These are phyloP conservation scores for Lineus longissimus DNA, from an alignment of 1,140 invertebrate species.

Conservation along the genomic window DNA sequence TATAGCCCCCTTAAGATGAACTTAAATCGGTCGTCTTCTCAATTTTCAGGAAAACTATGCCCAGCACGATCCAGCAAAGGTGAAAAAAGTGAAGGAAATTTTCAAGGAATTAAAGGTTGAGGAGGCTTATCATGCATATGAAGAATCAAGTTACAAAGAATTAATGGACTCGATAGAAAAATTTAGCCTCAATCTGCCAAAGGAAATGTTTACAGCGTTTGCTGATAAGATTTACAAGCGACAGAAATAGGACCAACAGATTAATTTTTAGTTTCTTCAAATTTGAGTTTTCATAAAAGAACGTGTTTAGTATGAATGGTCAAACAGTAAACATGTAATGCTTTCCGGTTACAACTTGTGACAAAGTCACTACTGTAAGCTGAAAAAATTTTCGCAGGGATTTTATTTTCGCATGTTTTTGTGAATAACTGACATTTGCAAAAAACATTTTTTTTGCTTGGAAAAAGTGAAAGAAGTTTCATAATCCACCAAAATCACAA, in stretches of 20 bases:
- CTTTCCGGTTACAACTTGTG: no score
- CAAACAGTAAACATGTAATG: no score
- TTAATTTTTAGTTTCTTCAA: no score
- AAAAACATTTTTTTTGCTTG: no score
- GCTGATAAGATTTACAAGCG: constrained; percentile 54
- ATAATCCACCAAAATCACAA: no score
- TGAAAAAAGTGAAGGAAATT: constrained; percentile 70
- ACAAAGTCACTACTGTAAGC: no score
- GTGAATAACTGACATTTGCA: no score
- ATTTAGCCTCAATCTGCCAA: constrained; percentile 30
- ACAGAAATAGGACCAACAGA: constrained; percentile 32
- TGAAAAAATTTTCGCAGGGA: no score
- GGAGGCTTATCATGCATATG: constrained; percentile 75
- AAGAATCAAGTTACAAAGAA: constrained; percentile 64
- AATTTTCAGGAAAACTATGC: constrained; percentile 72
- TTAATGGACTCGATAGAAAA: constrained; percentile 41
- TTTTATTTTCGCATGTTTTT: no score
- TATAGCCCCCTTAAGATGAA: neutral
- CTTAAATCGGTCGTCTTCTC: neutral
- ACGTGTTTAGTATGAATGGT: no score
- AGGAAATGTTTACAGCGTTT: constrained; percentile 47
- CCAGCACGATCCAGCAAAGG: constrained; percentile 63
- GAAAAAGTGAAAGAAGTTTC: no score
- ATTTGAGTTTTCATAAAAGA: no score
- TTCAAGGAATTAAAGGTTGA: constrained; percentile 77